Evolutionary conservation across 2,888 invertebrate species (phyloP).

Genomic region (Frankliniella fusca): DNA sequence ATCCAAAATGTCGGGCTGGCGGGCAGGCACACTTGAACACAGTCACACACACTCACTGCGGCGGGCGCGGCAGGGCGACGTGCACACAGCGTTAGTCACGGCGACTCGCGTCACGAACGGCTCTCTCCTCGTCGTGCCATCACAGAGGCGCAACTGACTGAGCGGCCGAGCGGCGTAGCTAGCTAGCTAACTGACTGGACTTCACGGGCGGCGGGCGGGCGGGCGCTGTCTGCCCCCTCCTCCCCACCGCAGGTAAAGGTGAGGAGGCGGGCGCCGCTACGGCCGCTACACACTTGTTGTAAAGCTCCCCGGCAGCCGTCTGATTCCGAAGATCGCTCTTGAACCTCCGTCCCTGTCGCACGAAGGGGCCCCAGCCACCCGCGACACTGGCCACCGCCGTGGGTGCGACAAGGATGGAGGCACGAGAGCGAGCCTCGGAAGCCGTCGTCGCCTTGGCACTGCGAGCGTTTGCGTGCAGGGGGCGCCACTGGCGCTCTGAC

Average conservation of each 20-base stretch:
- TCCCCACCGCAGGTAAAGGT: background rate
- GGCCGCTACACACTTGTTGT: background rate
- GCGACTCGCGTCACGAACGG: background rate
- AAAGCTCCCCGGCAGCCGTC: background rate
- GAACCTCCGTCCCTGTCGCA: too few relatives aligned
- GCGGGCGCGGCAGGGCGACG: background rate
- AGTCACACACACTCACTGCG: background rate
- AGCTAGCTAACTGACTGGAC: too few relatives aligned
- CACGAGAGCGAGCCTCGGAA: too few relatives aligned
- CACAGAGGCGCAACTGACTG: slow-evolving; percentile 9
- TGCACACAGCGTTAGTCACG: background rate
- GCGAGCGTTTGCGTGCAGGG: background rate
- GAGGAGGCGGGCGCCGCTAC: background rate
- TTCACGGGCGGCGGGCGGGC: background rate
- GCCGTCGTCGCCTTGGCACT: too few relatives aligned
- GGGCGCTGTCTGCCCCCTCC: background rate
- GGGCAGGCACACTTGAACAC: background rate
- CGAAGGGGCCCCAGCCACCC: too few relatives aligned
- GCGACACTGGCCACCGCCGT: too few relatives aligned
- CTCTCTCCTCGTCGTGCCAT: background rate
- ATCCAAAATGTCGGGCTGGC: background rate
- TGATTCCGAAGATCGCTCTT: too few relatives aligned
- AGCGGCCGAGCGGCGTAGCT: background rate
- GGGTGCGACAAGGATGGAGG: too few relatives aligned
- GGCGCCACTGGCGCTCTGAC: background rate